Conservation (phyloP, 2,888 invertebrate species). For the Hemaris fuciformis region DNA sequence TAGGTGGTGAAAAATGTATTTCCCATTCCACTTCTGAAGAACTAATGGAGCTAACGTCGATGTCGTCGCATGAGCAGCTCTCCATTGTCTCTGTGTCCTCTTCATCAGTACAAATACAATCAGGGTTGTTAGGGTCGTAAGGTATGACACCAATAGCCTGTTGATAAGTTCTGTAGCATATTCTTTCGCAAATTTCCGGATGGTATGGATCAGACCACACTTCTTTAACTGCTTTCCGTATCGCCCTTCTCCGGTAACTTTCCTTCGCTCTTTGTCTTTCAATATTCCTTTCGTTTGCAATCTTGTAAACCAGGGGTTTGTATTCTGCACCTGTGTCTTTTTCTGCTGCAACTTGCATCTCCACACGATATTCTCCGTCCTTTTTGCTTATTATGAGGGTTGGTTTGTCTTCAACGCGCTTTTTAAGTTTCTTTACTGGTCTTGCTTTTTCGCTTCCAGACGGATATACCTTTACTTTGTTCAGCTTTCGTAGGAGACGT, state of each 20-base stretch:
- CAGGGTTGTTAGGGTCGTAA: conserved; percentile 37
- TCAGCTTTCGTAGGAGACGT: conserved; percentile 52
- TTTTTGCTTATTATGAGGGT: conserved; percentile 55
- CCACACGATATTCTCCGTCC: conserved; percentile 60
- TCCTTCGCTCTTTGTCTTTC: conserved; percentile 44
- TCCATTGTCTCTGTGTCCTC: conserved; percentile 23
- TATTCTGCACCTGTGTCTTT: conserved; percentile 33
- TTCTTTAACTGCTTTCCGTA: conserved; percentile 41
- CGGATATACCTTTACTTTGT: conserved; percentile 42
- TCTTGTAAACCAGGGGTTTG: conserved; percentile 57
- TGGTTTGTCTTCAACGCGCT: conserved; percentile 51
- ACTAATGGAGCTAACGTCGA: conserved; percentile 45
- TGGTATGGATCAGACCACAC: conserved; percentile 50
- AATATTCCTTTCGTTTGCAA: conserved; percentile 50
- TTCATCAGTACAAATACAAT: conserved; percentile 31
- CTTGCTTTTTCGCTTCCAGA: conserved; percentile 22
- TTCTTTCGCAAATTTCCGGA: conserved; percentile 53
- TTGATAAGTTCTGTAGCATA: conserved; percentile 53
- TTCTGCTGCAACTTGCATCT: conserved; percentile 51
- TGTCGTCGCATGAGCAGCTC: conserved; percentile 46
- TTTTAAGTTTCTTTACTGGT: conserved; percentile 46
- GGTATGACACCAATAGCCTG: conserved; percentile 46
- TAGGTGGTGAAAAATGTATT: conserved; percentile 65
- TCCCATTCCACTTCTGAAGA: conserved; percentile 69
- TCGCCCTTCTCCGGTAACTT: conserved; percentile 35